Evolutionary conservation across 2,113 vertebrate species (phyloP), one percentile per base, ranked within the genome.

Genomic region (Paramormyrops kingsleyae): DNA sequence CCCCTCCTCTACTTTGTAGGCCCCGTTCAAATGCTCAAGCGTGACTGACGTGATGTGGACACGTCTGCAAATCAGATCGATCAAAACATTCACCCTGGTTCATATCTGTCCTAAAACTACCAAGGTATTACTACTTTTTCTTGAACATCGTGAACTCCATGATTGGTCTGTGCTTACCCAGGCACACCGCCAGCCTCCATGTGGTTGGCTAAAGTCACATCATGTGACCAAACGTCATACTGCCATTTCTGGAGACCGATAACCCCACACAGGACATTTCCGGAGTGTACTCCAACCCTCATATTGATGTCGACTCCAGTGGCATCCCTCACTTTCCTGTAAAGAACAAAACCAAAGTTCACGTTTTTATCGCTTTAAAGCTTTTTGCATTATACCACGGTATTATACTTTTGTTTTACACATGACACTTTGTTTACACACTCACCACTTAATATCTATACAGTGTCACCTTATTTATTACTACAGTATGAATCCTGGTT

Each of bases 171-270:
- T 70, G 35, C 97, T 96, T 95, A 99, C 98, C 98, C 98, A 0
- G 98, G 98, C 17, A 99, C 96, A 89, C 98, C 98, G 52, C 98
- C 98, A 91, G 98, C 98, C 92, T 99, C 98, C 98, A 99, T 99
- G 92, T 99, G 98, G 92, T 99, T 99, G 93, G 98, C 98, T 92
- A 99, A 92, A 5, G 98, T 99, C 39, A 99, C 98, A 31, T 99
- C 98, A 53, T 99, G 98, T 80, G 98, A 99, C 98, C 98, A 99
- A 15, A 99, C 98, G 21, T 99, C 98, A 0, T 99, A 99, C 89
- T 99, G 98, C 98, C 98, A 99, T 92, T 99, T 99, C 95, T 99
- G 98, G 46, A 99, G 96, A 39, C 98, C 98, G 7, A 99, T 99
- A 2, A 99, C 98, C 0, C 98, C 98, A n/a, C 98, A 99, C 35